These are phyloP conservation scores for Aphidius gifuensis DNA, from an alignment of 1,140 invertebrate species.

Conservation along the genomic window DNA sequence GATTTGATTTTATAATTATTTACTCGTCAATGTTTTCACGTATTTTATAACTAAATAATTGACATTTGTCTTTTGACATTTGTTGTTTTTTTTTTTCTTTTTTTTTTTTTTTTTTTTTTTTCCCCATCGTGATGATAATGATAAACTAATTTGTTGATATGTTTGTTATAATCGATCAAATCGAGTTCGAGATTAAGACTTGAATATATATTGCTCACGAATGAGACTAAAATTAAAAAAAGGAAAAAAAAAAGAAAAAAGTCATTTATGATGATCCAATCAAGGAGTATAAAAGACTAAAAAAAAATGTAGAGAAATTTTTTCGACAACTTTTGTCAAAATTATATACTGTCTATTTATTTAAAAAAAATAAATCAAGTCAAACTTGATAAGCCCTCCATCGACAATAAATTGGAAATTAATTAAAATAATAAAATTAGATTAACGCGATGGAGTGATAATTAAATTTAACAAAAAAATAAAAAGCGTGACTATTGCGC, in stretches of 20 bases:
- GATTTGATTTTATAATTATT: conserved; percentile 11
- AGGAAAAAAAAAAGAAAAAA: conserved; percentile 24
- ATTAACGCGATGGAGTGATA: conserved; percentile 1
- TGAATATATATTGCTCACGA: neutral
- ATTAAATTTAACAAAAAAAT: neutral
- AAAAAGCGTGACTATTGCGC: conserved; percentile 19
- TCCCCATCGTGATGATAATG: conserved; percentile 11
- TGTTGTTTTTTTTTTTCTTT: conserved; percentile 25
- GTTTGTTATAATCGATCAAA: conserved; percentile 11
- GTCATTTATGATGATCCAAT: neutral
- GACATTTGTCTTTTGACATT: conserved; percentile 15
- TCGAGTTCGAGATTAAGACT: conserved; percentile 6
- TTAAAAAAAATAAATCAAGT: conserved; percentile 12
- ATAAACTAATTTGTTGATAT: neutral
- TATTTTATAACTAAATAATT: no score
- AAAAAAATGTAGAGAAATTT: conserved; percentile 31
- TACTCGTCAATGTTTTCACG: conserved; percentile 12
- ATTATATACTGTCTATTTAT: conserved; percentile 26
- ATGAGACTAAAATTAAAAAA: conserved; percentile 6
- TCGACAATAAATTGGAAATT: conserved; percentile 12
- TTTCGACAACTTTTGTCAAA: conserved; percentile 29
- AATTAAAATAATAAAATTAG: conserved; percentile 14
- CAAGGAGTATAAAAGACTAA: conserved; percentile 31
- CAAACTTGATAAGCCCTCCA: conserved; percentile 16
- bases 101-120: conserved; percentile 23